Evolutionary conservation across 2,797 vertebrate genomes (phyloP).

Genomic region (Remorina albescens): DNA sequence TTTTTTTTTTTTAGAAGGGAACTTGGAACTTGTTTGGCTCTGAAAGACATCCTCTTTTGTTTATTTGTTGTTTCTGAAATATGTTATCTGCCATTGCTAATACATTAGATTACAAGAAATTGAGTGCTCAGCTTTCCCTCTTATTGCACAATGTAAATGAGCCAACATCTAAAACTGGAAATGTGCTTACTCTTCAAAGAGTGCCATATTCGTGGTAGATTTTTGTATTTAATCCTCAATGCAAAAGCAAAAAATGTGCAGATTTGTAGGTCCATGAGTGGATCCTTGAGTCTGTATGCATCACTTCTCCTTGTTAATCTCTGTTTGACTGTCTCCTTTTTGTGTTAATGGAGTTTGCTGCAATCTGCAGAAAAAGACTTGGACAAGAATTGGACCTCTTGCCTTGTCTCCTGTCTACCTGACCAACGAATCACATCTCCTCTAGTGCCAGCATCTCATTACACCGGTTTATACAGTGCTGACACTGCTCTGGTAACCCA

Average conservation of each 20-base stretch:
- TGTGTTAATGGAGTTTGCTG: neutral
- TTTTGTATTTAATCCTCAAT: conserved; percentile 13
- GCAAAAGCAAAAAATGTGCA: conserved; percentile 18
- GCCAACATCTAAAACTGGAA: neutral
- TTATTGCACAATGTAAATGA: neutral
- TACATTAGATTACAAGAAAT: neutral
- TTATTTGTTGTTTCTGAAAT: neutral
- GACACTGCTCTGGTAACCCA: conserved; percentile 14
- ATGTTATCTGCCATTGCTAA: neutral
- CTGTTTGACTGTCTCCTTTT: neutral
- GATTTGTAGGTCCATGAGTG: conserved; percentile 14
- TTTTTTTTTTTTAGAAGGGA: neutral
- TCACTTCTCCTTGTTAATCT: conserved; percentile 11
- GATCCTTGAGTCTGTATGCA: neutral
- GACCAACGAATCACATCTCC: neutral
- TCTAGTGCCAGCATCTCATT: conserved; percentile 1
- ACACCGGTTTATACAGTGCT: conserved; percentile 7
- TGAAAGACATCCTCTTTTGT: neutral
- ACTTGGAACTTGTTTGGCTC: neutral
- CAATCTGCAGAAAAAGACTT: neutral
- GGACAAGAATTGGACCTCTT: no score
- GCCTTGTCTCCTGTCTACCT: neutral
- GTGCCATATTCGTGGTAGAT: neutral
- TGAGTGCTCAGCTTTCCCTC: neutral
- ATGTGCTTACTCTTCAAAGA: neutral